Percentiles rank a stretch among this genome's conserved stretches.
phyloP scores from a whole-genome alignment of 2,113 vertebrate species.

The Eulacestoma nigropectus region DNA sequence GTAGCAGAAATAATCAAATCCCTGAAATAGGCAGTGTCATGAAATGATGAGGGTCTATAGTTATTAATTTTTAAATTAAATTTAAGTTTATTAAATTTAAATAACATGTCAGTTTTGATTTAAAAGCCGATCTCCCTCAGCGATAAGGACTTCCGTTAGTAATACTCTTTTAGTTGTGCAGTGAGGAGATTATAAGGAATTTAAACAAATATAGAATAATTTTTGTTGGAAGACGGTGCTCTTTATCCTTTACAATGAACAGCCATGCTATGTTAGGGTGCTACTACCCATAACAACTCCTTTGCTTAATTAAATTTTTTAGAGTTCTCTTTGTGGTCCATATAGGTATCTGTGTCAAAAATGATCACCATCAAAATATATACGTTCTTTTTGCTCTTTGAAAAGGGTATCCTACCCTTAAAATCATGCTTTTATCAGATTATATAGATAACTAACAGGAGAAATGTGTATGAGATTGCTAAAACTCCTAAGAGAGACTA shows the following conservation, averaged over 20 bases:
- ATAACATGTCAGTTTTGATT: not conserved
- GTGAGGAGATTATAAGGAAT: not conserved
- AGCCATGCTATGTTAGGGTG: not conserved
- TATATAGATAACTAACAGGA: not conserved
- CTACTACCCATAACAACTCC: not conserved
- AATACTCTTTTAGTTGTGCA: not conserved
- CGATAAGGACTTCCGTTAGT: not conserved
- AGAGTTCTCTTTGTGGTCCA: not conserved
- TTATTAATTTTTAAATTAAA: not conserved
- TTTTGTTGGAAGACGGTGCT: not conserved
- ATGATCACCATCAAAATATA: not conserved
- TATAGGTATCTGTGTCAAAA: not conserved
- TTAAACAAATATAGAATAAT: not conserved
- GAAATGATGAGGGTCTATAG: not conserved
- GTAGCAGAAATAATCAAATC: not conserved
- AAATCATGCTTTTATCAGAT: not conserved
- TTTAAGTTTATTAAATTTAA: not conserved
- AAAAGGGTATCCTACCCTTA: not conserved
- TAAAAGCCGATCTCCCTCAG: not conserved
- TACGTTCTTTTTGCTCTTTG: not conserved
- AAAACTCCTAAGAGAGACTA: not conserved
- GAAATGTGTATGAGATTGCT: not conserved
- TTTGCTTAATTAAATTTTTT: not conserved
- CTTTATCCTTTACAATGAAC: not conserved
- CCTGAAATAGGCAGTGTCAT: not conserved